Percentiles rank a stretch among this genome's conserved stretches.
Conservation (phyloP, 2,797 vertebrate genomes). For the Ispidina lecontei region DNA sequence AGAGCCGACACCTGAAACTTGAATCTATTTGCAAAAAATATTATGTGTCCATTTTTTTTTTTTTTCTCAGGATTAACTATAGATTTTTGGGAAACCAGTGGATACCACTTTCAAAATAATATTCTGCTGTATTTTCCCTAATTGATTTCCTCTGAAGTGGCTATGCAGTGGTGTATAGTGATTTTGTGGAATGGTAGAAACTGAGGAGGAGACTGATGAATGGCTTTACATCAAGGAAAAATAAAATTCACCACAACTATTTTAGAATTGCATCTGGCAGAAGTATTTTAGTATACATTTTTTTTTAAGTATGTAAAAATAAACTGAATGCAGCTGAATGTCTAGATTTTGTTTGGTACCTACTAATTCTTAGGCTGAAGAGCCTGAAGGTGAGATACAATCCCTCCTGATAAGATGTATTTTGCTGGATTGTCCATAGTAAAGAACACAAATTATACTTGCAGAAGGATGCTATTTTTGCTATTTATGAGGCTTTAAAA, state of each 20-base stretch:
- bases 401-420: not conserved
- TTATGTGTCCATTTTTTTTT: not conserved
- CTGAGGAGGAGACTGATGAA: not conserved
- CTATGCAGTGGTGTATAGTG: not conserved
- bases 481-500: not conserved
- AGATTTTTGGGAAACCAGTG: not conserved
- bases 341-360: not conserved
- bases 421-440: not conserved
- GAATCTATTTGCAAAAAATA: not conserved
- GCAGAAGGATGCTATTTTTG: not conserved
- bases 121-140: accelerated
- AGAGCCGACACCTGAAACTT: not conserved
- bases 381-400: not conserved
- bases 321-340: not conserved
- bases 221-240: not conserved
- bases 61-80: not conserved
- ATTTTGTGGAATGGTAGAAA: not conserved
- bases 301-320: not conserved
- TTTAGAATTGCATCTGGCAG: not conserved
- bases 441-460: not conserved
- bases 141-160: not conserved
- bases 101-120: not conserved
- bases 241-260: not conserved
- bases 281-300: not conserved
- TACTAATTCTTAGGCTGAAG: not conserved